Base-by-base conservation (phyloP, 92 coral and sea anemone genomes). In the Meandrina meandrites region DNA sequence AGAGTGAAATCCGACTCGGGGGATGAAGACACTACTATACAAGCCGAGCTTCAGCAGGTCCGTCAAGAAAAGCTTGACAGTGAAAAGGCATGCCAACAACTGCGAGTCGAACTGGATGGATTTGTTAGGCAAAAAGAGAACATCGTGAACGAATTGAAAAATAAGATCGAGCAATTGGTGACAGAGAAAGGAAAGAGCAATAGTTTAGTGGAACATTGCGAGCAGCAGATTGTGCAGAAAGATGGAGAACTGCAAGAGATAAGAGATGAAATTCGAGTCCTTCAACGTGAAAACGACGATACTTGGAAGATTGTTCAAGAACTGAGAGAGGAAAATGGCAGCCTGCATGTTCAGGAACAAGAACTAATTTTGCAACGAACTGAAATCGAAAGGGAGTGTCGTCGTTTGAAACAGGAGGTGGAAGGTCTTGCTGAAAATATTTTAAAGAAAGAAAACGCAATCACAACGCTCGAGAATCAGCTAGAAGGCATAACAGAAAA, bases 81-180 rank as follows among this genome's bases (percentile, higher is more conserved):
- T 28, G 93, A 90, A 45, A 88, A 93, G 82, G 83, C 91, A 6
- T 87, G 91, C 42, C 93, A 93, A 66, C 90, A 87, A 75, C 75
- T 93, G 66, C 87, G 96, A 58, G 67, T 86, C 40, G 96, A 93
- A 75, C 86, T 93, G 37, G 96, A 93, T 31, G 76, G 79, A 53
- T 88, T 91, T 69, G 96, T 91, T 34, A 86, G 83, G 22, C 92
- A 93, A 24, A 93, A 93, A n/a, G 96, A 93, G 62, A 84, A 79
- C 27, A 89, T 91, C 40, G 82, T 77, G 28, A 85, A 77, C 24
- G 88, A 85, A 50, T 79, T 84, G 58, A 86, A 93, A 53, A 37
- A 36, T 3, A 92, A 80, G 81, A 76, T 90, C 56, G 91, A 89
- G 36, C 86, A 90, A 45, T 34, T 90, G 84, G 27, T 75, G 9